Evolutionary conservation across 2,888 invertebrate genomes (phyloP).

Genomic region (Neria commutata): DNA sequence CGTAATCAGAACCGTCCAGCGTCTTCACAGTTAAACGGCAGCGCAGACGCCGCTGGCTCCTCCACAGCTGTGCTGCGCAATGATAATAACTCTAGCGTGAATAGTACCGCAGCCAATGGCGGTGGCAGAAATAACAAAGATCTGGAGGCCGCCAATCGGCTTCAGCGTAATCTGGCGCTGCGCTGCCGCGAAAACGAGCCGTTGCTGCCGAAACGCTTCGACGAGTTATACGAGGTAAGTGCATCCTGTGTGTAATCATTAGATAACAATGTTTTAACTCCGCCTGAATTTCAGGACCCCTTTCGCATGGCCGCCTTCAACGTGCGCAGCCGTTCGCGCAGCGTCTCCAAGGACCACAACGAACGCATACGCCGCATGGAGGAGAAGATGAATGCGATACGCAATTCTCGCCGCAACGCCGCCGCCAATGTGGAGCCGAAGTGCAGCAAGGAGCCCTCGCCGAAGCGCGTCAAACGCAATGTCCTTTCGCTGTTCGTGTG

Average conservation of each 20-base stretch:
- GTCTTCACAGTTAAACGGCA: no score
- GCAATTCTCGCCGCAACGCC: slow-evolving; percentile 55
- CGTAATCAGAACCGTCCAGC: slow-evolving; percentile 44
- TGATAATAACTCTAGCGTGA: slow-evolving; percentile 42
- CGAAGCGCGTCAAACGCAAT: slow-evolving; percentile 70
- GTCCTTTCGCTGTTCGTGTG: slow-evolving; percentile 84
- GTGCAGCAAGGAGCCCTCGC: slow-evolving; percentile 57
- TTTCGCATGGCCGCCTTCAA: slow-evolving; percentile 69
- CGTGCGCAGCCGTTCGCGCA: slow-evolving; percentile 54
- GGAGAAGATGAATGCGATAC: slow-evolving; percentile 64
- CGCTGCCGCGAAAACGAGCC: slow-evolving; percentile 59
- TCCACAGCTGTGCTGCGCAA: slow-evolving; percentile 33
- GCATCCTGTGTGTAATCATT: slow-evolving; percentile 2
- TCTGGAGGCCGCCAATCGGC: slow-evolving; percentile 57
- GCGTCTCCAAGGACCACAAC: slow-evolving; percentile 68
- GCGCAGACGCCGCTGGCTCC: slow-evolving; percentile 24
- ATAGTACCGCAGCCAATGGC: slow-evolving; percentile 22
- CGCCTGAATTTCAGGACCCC: slow-evolving; percentile 49
- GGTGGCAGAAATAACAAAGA: slow-evolving; percentile 39
- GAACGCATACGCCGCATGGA: slow-evolving; percentile 72
- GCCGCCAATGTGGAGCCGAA: slow-evolving; percentile 33
- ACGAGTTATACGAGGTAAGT: slow-evolving; percentile 58
- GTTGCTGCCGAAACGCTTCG: slow-evolving; percentile 58
- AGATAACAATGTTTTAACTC: neutral
- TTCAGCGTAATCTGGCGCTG: slow-evolving; percentile 59